Base-by-base conservation (phyloP, 2,888 invertebrate genomes). In the Caenorhabditis sp. region DNA sequence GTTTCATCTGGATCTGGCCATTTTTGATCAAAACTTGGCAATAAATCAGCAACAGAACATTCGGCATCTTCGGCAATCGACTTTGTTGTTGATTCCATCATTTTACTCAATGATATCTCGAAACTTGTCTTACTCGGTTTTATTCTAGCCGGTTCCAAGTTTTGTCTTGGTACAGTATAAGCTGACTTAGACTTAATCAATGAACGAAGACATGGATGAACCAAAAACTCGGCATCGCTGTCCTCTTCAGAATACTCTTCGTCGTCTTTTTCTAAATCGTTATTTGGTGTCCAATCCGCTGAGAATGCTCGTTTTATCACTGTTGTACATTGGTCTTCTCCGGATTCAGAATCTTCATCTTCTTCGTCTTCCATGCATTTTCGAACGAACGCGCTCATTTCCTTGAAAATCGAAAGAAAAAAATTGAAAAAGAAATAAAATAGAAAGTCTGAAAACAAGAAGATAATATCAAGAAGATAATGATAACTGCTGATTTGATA, bases 111-210 rank as follows among this genome's bases (percentile, higher is more conserved):
- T 23, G 70, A 75, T 10, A 79, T 67, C 76, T 78, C 79, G 61
- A 79, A 79, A 19, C 72, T 75, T 27, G 79, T 79, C 62, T 77
- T 76, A 63, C 79, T 79, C 51, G 74, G 61, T 62, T 75, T 77
- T 53, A 79, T 79, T 21, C 55, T 63, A 23, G 24, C 19, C n/a
- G 23, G 57, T 36, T 54, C 58, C 49, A 37, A 57, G 36, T 0
- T 31, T 51, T 64, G 57, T 0, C 53, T 58, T 17, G 76, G 76
- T 23, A 79, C 69, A 2, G 79, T 69, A 55, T 79, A 79, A 19
- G 79, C 79, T 27, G 79, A 79, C 59, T 79, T 79, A 51, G 76
- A 76, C 54, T 79, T 79, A 49, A 79, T 79, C n/a, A 79, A 65
- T 55, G 71, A 77, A 62, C 77, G 62, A 43, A 79, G 75, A 49